phyloP scores from a whole-genome alignment of 2,797 vertebrate species.

The Carcharodon carcharias region DNA sequence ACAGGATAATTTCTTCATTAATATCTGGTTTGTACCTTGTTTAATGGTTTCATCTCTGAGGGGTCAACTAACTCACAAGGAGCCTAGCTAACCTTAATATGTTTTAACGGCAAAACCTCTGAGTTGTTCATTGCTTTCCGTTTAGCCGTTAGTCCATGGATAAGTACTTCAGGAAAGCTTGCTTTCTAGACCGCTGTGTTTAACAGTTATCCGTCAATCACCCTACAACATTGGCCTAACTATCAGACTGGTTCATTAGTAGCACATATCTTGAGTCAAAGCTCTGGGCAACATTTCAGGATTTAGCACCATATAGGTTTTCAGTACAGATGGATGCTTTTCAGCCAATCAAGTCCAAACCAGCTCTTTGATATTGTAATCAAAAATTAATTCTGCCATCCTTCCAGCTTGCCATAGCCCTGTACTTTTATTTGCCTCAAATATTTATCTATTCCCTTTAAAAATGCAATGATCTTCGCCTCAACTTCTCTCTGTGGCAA shows the following conservation, averaged over 20 bases:
- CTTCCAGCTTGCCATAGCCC: background rate
- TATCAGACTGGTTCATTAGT: background rate
- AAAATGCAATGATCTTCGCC: background rate
- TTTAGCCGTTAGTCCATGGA: no score
- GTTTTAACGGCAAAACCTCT: background rate
- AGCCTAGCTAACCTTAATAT: background rate
- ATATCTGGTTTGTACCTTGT: background rate
- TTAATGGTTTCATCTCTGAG: background rate
- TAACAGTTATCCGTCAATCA: background rate
- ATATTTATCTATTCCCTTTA: background rate
- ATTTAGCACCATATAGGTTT: background rate
- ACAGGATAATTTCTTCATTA: background rate
- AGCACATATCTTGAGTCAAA: background rate
- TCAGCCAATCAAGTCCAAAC: background rate
- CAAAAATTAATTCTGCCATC: background rate
- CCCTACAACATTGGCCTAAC: background rate
- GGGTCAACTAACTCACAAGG: background rate
- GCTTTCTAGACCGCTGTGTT: background rate
- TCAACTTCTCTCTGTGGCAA: background rate
- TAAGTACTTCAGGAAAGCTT: background rate
- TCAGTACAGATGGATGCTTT: background rate
- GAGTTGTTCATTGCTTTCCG: background rate
- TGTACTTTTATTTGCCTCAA: background rate
- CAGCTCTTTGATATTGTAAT: background rate
- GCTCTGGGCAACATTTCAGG: background rate